These are phyloP conservation scores for Esox lucius DNA, from an alignment of 2,797 vertebrate species.

Conservation along the genomic window DNA sequence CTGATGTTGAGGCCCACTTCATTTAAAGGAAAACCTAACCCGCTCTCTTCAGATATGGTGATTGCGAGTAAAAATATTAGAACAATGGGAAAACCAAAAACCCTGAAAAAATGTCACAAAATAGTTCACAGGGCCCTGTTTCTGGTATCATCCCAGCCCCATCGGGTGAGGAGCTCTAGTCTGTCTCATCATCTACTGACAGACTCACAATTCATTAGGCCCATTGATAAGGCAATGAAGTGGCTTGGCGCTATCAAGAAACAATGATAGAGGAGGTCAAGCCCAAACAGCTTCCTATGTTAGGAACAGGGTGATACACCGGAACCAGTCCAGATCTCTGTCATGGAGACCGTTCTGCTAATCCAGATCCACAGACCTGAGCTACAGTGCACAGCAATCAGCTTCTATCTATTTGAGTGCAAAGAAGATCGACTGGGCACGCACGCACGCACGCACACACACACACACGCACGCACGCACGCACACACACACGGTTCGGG, in stretches of 20 bases:
- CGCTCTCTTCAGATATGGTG: no score
- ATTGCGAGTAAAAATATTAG: no score
- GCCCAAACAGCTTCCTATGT: not conserved
- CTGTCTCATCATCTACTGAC: not conserved
- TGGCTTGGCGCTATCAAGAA: not conserved
- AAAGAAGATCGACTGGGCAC: not conserved
- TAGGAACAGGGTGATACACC: not conserved
- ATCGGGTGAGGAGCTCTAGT: not conserved
- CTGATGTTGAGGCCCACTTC: no score
- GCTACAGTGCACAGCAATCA: conserved; percentile 20
- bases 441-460: not conserved
- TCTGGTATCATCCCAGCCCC: not conserved
- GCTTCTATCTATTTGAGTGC: not conserved
- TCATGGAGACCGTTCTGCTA: not conserved
- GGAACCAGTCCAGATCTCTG: not conserved
- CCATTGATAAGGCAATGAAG: not conserved
- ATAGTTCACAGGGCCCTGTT: no score
- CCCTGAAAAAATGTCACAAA: no score
- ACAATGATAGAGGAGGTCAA: not conserved
- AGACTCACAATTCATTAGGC: not conserved
- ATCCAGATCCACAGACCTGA: not conserved
- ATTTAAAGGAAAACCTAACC: no score
- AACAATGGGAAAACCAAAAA: no score
- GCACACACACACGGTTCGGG: not conserved
- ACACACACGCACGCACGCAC: not conserved